phyloP scores from a whole-genome alignment of 2,888 invertebrate species.

The Bedellia somnulentella region DNA sequence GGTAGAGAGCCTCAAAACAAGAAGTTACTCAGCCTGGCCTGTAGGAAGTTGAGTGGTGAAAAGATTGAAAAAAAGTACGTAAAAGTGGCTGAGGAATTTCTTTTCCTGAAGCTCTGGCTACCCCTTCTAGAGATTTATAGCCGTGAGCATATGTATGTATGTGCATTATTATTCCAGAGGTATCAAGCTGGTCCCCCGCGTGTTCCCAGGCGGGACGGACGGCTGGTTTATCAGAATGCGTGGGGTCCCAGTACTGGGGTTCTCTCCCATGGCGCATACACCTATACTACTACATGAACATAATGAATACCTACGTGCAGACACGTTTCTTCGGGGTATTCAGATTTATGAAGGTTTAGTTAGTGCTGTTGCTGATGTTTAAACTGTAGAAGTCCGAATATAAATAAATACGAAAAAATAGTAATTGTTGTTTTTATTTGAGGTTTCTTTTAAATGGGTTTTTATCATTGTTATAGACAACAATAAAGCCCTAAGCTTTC shows the following conservation, averaged over 20 bases:
- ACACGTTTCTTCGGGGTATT: slow-evolving; percentile 80
- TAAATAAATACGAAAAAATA: neutral
- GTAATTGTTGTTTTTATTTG: neutral
- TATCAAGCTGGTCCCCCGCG: slow-evolving; percentile 44
- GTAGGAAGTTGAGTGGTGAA: too few relatives aligned
- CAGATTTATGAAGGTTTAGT: slow-evolving; percentile 74
- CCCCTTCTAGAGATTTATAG: too few relatives aligned
- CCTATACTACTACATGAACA: slow-evolving; percentile 87
- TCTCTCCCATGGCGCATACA: slow-evolving; percentile 88
- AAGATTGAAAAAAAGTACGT: too few relatives aligned
- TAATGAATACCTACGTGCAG: slow-evolving; percentile 80
- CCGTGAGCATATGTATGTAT: too few relatives aligned
- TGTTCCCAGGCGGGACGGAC: slow-evolving; percentile 81
- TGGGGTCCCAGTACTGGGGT: slow-evolving; percentile 84
- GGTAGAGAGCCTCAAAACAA: too few relatives aligned
- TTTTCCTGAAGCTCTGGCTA: too few relatives aligned
- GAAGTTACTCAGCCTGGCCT: too few relatives aligned
- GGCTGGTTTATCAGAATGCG: slow-evolving; percentile 69
- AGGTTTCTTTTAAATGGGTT: too few relatives aligned
- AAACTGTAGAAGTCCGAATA: too few relatives aligned
- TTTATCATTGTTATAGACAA: too few relatives aligned
- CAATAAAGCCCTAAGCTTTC: too few relatives aligned
- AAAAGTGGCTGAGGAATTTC: too few relatives aligned
- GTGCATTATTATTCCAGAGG: slow-evolving; percentile 26
- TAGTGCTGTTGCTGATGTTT: slow-evolving; percentile 63